phyloP scores from a whole-genome alignment of 2,797 vertebrate species.

The Gymnopithys bicolor region DNA sequence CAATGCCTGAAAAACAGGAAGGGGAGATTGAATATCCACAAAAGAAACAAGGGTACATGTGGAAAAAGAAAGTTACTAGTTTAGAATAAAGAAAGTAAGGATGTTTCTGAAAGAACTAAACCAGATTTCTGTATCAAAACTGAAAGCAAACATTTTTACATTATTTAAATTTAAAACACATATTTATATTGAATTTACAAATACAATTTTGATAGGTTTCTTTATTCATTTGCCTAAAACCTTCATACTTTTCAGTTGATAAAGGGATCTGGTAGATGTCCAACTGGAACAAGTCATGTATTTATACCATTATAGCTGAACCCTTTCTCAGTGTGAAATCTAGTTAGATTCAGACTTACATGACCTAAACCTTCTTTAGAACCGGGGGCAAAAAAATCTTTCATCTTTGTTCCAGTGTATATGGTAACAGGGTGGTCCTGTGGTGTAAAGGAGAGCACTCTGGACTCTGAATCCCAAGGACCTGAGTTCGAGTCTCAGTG shows the following conservation, averaged over 20 bases:
- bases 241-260: neutral
- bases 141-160: neutral
- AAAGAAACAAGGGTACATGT: neutral
- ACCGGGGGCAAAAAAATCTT: neutral
- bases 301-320: neutral
- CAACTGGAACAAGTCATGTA: neutral
- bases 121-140: neutral
- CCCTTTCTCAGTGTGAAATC: neutral
- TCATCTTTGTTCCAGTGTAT: neutral
- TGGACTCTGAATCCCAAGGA: too few relatives aligned
- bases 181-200: neutral
- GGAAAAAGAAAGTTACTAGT: neutral
- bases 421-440: neutral
- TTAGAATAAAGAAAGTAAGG: neutral
- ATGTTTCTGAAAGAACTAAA: neutral
- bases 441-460: too few relatives aligned
- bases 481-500: too few relatives aligned
- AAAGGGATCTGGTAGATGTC: neutral
- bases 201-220: neutral
- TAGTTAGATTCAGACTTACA: neutral
- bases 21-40: neutral
- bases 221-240: neutral
- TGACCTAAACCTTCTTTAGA: neutral
- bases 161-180: neutral
- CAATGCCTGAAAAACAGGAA: neutral